Evolutionary conservation across 2,888 invertebrate genomes (phyloP).

Genomic region (Hydropsyche betteni): DNA sequence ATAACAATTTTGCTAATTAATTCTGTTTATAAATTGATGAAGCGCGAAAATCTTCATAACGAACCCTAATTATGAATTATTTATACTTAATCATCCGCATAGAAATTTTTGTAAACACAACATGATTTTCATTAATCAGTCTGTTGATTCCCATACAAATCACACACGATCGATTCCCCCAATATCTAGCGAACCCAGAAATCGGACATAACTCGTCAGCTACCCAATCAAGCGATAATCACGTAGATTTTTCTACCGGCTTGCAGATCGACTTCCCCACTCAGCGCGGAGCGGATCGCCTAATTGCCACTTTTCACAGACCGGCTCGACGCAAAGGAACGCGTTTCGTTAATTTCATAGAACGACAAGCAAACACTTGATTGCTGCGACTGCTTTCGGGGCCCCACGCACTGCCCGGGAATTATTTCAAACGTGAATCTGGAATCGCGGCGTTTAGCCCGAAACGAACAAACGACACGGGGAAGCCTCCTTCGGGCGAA

Average conservation of each 20-base stretch:
- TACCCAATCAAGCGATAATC: slow-evolving; percentile 29
- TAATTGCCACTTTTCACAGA: slow-evolving; percentile 37
- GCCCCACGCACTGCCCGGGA: not conserved
- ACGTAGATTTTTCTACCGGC: slow-evolving; percentile 7
- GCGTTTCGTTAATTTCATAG: slow-evolving; percentile 32
- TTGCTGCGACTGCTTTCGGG: slow-evolving; percentile 8
- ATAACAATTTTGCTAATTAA: too few relatives aligned
- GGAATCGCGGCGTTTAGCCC: slow-evolving; percentile 1
- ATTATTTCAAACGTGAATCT: not conserved
- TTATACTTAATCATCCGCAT: too few relatives aligned
- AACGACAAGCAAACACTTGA: slow-evolving; percentile 35
- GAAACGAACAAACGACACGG: slow-evolving; percentile 18
- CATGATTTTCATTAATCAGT: too few relatives aligned
- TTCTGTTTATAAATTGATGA: too few relatives aligned
- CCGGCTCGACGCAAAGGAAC: not conserved
- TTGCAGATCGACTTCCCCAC: not conserved
- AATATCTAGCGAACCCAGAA: too few relatives aligned
- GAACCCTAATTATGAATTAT: too few relatives aligned
- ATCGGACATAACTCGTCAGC: not conserved
- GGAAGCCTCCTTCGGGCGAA: not conserved
- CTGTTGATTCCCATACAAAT: too few relatives aligned
- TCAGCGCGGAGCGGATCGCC: not conserved
- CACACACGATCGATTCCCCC: too few relatives aligned
- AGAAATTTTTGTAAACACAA: too few relatives aligned
- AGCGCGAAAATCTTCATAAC: too few relatives aligned